These are phyloP conservation scores for Allygus modestus DNA, from an alignment of 2,888 invertebrate species.

Conservation along the genomic window DNA sequence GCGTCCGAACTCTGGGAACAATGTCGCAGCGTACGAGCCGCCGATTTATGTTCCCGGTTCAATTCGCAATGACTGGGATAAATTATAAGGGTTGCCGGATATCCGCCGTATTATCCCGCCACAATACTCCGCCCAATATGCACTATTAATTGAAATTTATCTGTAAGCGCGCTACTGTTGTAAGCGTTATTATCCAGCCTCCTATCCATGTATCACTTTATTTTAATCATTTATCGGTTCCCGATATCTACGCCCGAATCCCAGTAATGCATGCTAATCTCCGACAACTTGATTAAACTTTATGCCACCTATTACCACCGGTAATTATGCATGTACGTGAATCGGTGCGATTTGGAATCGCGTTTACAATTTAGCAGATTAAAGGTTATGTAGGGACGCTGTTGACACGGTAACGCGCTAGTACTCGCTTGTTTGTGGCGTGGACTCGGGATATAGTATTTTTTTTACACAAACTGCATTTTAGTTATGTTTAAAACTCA, in stretches of 20 bases:
- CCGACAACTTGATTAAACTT: slow-evolving; percentile 32
- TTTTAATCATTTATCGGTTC: slow-evolving; percentile 35
- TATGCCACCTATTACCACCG: slow-evolving; percentile 19
- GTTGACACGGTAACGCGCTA: no score
- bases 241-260: slow-evolving; percentile 14
- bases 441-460: no score
- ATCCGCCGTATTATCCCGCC: slow-evolving; percentile 40
- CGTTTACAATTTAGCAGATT: background rate
- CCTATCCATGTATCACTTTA: slow-evolving; percentile 38
- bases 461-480: no score
- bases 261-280: slow-evolving; percentile 43
- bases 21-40: slow-evolving; percentile 15
- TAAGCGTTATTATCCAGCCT: slow-evolving; percentile 28
- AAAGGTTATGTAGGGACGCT: background rate
- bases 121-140: slow-evolving; percentile 53
- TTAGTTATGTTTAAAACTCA: no score
- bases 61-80: slow-evolving; percentile 38
- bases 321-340: slow-evolving; percentile 1
- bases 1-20: slow-evolving; percentile 1
- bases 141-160: slow-evolving; percentile 58
- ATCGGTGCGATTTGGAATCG: background rate
- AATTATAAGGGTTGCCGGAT: slow-evolving; percentile 46
- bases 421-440: no score
- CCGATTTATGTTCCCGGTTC: slow-evolving; percentile 41
- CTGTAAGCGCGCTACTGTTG: background rate